Base-by-base conservation (phyloP, 2,888 invertebrate genomes). In the Apoda limacodes region DNA sequence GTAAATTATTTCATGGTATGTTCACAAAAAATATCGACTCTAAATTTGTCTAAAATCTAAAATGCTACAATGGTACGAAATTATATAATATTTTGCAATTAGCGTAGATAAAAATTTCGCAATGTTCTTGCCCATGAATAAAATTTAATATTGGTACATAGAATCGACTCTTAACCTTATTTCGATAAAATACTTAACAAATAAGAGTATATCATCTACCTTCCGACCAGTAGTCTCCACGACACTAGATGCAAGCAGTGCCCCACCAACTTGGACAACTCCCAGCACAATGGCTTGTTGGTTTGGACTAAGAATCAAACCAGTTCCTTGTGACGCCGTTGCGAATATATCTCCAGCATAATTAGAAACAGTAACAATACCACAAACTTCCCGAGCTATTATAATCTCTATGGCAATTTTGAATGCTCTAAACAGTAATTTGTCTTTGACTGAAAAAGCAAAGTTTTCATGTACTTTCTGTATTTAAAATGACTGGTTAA, bases 271-370 rank as follows among this genome's bases (percentile, higher is more conserved):
- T 32, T 78, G 78, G 0, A 78, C 68, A 0, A 51, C 56, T 3
- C 78, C 78, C 9, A 78, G 49, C 52, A 70, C 46, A 67, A 78
- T 78, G 0, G 78, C 75, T 29, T 78, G 78, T 38, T 76, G 70
- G 39, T 78, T 78, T 0, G 76, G 65, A 14, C 62, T 63, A 9
- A 76, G 39, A 1, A 60, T 32, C 4, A 69, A 32, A 1, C 49
- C 48, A 0, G 58, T 40, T 0, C 61, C 67, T 20, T 57, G 42
- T 0, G 71, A 63, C 0, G 76, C 59, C 32, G 56, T 48, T 0
- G 42, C 39, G 45, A 78, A 78, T 25, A 78, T 78, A 22, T 75
- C 66, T 1, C 74, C 72, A 39, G 78, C 78, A 12, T 72, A 78
- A 43, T 70, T 75, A 2, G 72, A 43, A 0, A 78, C 70, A 0